Base-by-base conservation (phyloP, 2,888 invertebrate genomes). In the Polymixis lichenea region DNA sequence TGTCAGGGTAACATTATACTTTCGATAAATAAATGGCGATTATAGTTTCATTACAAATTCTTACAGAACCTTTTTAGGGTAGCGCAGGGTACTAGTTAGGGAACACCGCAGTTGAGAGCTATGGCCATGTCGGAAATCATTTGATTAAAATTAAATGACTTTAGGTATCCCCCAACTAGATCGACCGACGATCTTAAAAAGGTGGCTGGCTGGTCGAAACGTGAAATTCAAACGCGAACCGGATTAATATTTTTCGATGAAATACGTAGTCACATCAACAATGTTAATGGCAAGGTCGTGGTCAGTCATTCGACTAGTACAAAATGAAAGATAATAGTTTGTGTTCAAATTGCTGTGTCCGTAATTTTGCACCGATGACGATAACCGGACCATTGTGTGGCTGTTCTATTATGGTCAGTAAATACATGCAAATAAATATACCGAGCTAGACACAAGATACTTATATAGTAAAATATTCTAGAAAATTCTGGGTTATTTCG, bases 241-340 rank as follows among this genome's bases (percentile, higher is more conserved):
- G 60, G 55, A 61, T 64, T 68, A 38, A 73, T 38, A 68, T 73
- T 67, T 65, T 83, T 73, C 32, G 71, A 72, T 69, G 43, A 28
- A 60, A 72, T 49, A 72, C 55, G 28, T 55, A 60, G 32, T 53
- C 58, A 77, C 46, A 78, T 22, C 74, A 58, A 51, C 62, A 82
- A 83, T 75, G 77, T 70, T 77, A 71, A 82, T 85, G 75, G 70
- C 90, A 91, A 91, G 91, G 91, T 89, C 90, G 87, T 84, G 89
- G 89, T 84, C 89, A 89, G 83, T 86, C 84, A 86, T 77, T 80
- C 77, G 84, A 67, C 75, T 28, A 81, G 64, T 55, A 89, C 85
- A 87, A 88, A 84, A 89, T 85, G 84, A 84, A 72, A 84, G 79
- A 84, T 88, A 88, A 88, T 85, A 80, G 80, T 77, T 84, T 79